Percentiles rank a stretch among this genome's conserved stretches.
These are phyloP conservation scores for Portevinia maculata DNA, from an alignment of 2,888 invertebrate species.

Conservation along the genomic window DNA sequence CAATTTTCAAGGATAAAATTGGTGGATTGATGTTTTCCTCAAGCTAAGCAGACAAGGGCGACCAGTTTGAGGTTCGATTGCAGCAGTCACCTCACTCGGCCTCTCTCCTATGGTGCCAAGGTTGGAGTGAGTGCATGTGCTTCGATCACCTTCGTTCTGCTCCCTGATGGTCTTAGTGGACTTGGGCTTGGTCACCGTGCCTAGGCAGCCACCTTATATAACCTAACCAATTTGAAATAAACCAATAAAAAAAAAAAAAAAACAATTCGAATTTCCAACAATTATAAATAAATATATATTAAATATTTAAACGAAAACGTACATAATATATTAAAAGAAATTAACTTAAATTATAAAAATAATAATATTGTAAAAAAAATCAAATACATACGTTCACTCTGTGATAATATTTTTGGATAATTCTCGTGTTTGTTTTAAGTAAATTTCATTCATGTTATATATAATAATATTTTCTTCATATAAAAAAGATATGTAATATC, in stretches of 20 bases:
- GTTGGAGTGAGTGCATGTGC: too few species aligned
- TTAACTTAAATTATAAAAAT: constrained; percentile 55
- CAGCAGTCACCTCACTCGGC: too few species aligned
- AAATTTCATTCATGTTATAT: constrained; percentile 49
- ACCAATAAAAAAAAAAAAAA: constrained; percentile 73
- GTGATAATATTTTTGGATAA: constrained; percentile 71
- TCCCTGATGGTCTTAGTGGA: too few species aligned
- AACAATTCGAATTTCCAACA: constrained; percentile 72
- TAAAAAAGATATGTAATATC: constrained; percentile 72
- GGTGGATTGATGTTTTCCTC: too few species aligned
- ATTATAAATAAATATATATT: constrained; percentile 73
- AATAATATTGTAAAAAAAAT: constrained; percentile 49
- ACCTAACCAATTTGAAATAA: too few species aligned
- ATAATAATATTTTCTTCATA: constrained; percentile 57
- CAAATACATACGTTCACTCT: constrained; percentile 65
- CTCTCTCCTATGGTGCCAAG: too few species aligned
- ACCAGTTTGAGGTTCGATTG: too few species aligned
- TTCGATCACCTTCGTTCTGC: too few species aligned
- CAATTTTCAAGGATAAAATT: too few species aligned
- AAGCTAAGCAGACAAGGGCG: too few species aligned
- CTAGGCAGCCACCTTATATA: too few species aligned
- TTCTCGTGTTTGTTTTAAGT: constrained; percentile 36
- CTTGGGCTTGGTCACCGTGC: too few species aligned
- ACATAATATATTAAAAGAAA: constrained; percentile 63
- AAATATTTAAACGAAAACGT: constrained; percentile 72